Base-by-base conservation (phyloP, 2,113 vertebrate species). In the Sarotherodon lohbergeri region DNA sequence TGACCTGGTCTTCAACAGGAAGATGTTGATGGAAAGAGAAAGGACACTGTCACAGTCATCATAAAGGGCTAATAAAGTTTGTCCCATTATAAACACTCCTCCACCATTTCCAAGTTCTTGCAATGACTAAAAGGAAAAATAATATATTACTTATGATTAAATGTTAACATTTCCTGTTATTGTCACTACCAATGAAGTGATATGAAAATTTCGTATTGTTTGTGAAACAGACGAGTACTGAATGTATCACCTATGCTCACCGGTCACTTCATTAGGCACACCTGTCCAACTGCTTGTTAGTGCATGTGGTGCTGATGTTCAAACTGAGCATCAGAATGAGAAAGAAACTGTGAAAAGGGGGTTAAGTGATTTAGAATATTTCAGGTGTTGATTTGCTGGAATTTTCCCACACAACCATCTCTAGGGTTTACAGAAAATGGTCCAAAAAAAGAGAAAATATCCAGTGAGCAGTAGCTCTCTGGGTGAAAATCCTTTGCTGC, bases 1-100 rank as follows among this genome's bases (percentile, higher is more conserved):
- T 96, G 95, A 94, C 95, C 94, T 95, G 83, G 61, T 93, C 88
- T 92, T 81, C 66, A 80, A 94, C 96, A 96, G 96, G 95, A 96
- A 94, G 91, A 95, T 92, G 91, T 90, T 90, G 89, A 91, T 91
- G 93, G 91, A 92, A 93, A 91, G 86, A 89, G 86, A 94, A 89
- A 90, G 87, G 82, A 46, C 71, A 81, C 73, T 86, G 61, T 91
- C 46, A 52, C 16, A 46, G 27, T 78, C 27, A 32, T 52, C 17
- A 50, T 52, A 52, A 78, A 50, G 16, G 43, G 9, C 16, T 48
- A 50, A 5, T 52, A 52, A 52, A 12, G 46, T 52, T 52, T 63
- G 71, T 88, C 83, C 54, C 80, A 87, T 57, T 73, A 54, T 14
- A 61, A 85, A 80, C 32, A 46, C 9, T 89, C 14, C 17, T 57